Evolutionary conservation across 2,797 vertebrate genomes (phyloP), one percentile per base, ranked within the genome.

Genomic region (Alca torda): DNA sequence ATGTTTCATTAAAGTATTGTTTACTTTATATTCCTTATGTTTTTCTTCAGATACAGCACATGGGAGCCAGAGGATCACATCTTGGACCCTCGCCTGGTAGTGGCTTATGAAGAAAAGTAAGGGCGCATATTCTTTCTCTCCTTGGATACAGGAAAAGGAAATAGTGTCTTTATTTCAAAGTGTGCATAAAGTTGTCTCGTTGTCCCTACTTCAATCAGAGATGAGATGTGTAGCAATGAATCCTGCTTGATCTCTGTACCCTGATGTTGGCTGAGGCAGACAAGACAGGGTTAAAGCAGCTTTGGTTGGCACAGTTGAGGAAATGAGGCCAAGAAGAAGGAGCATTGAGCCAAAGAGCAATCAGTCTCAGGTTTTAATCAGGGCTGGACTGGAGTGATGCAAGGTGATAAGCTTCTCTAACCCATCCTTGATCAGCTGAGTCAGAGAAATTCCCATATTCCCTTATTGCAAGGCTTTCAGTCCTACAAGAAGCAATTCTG

Each of bases 21-120:
- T 89, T 90, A 90, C 90, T 96, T 96, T 87, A 82, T 90, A 61
- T 93, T 94, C 64, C 87, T 88, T 96, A 67, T 96, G 93, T 95
- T 95, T 98, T 93, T 96, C 96, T 87, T 89, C 98, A 99, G 99
- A 98, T 99, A 99, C 98, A 99, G 99, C 94, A 99, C 99, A 4
- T 99, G 99, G 99, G 99, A 99, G 96, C 99, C 99, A 24, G 99
- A 99, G 92, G 99, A 99, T 85, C 99, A 99, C 97, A 99, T 99
- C 97, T 97, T 99, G 98, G 99, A 99, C 97, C 99, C 99, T 48
- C 99, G 99, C 78, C 98, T 99, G 79, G 99, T 99, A 88, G 97
- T 99, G 97, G 99, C 99, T 91, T 99, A 99, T 39, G 99, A 99
- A 96, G 99, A 99, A 98, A 99, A 99, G 99, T 99, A 98, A 99